Conservation (phyloP, 2,888 invertebrate species). For the Erebia aethiops region DNA sequence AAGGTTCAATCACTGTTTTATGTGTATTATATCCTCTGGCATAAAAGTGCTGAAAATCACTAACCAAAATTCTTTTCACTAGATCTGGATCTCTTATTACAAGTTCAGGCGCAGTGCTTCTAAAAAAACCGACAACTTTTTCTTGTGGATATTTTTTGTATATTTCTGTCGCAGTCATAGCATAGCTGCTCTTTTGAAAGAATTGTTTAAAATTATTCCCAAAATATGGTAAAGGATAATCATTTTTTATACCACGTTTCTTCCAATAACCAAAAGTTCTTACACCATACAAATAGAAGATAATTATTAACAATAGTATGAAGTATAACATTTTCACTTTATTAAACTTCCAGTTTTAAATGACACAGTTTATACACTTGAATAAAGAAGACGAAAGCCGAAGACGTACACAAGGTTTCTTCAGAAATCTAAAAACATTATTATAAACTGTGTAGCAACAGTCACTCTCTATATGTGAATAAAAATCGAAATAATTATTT, state of each 20-base stretch:
- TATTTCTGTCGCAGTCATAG: conserved; percentile 61
- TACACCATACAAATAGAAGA: conserved; percentile 60
- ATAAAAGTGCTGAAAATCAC: conserved; percentile 66
- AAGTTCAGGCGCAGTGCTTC: conserved; percentile 61
- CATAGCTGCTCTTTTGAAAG: conserved; percentile 59
- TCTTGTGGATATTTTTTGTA: conserved; percentile 68
- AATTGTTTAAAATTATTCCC: conserved; percentile 65
- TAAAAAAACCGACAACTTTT: conserved; percentile 67
- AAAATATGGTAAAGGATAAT: conserved; percentile 59
- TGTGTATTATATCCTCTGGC: conserved; percentile 64
- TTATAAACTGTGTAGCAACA: neutral
- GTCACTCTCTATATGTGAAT: neutral
- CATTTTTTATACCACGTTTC: conserved; percentile 65
- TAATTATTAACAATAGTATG: conserved; percentile 46
- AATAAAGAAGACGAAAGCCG: too few relatives aligned
- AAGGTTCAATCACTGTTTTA: conserved; percentile 63
- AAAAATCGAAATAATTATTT: neutral
- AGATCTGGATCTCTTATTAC: conserved; percentile 70
- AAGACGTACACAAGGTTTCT: neutral
- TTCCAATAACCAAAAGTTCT: conserved; percentile 67
- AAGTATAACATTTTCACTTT: conserved; percentile 50
- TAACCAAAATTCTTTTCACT: conserved; percentile 62
- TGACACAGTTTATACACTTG: too few relatives aligned
- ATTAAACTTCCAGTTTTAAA: neutral
- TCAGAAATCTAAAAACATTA: neutral